Evolutionary conservation across 1,140 invertebrate species (phyloP).

Genomic region (Drosophila ambigua): DNA sequence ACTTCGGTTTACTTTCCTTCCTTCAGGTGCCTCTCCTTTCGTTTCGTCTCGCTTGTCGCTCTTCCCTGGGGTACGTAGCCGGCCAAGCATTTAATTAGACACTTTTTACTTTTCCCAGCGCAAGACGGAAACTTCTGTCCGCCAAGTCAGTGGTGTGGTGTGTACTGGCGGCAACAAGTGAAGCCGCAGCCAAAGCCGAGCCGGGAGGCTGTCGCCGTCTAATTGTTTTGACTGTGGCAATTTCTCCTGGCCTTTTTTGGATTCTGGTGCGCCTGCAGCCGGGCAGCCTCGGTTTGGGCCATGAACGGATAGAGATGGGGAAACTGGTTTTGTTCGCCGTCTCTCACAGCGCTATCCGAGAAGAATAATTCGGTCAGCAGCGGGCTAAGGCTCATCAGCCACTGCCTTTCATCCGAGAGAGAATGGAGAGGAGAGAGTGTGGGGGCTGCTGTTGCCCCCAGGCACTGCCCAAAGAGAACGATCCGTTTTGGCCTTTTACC

Average conservation of each 20-base stretch:
- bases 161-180: slow-evolving; percentile 57
- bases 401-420: slow-evolving; percentile 1
- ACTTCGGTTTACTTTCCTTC: too few species aligned
- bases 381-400: slow-evolving; percentile 20
- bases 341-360: slow-evolving; percentile 9
- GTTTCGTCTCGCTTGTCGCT: slow-evolving; percentile 5
- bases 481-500: slow-evolving; percentile 49
- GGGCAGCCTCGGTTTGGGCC: slow-evolving; percentile 2
- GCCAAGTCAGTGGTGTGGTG: too few species aligned
- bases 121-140: slow-evolving; percentile 29
- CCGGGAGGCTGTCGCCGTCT: slow-evolving; percentile 38
- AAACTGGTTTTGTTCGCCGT: slow-evolving; percentile 54
- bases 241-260: slow-evolving; percentile 71
- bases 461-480: slow-evolving; percentile 43
- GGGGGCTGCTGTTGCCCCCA: slow-evolving; percentile 21
- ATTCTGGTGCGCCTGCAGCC: slow-evolving; percentile 3
- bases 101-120: slow-evolving; percentile 66
- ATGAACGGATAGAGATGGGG: background rate
- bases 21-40: background rate
- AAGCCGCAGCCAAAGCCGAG: slow-evolving; percentile 24
- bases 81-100: slow-evolving; percentile 60
- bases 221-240: slow-evolving; percentile 75
- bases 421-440: slow-evolving; percentile 2
- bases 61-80: slow-evolving; percentile 30
- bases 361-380: slow-evolving; percentile 44